Conservation (phyloP, 2,888 invertebrate species). For the Hemithea aestivaria region DNA sequence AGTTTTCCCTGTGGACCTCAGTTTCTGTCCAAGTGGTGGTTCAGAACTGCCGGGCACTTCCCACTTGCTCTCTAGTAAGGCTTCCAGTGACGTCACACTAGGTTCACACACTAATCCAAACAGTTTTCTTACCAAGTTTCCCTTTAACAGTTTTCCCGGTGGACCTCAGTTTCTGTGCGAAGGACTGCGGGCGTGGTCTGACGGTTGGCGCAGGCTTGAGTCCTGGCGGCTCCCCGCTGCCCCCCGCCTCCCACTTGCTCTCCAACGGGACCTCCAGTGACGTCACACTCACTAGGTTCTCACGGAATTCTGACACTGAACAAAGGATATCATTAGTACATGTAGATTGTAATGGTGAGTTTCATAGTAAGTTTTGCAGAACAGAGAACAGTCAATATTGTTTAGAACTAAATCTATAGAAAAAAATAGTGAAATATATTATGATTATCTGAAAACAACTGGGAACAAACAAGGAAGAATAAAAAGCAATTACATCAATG, state of each 20-base stretch:
- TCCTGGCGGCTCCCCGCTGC: constrained; percentile 31
- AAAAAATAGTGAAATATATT: too few relatives aligned
- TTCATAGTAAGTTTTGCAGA: too few relatives aligned
- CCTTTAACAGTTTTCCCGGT: constrained; percentile 92
- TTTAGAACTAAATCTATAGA: too few relatives aligned
- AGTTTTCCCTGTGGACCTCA: constrained; percentile 90
- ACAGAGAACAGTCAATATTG: too few relatives aligned
- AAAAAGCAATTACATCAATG: too few relatives aligned
- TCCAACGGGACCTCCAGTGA: constrained; percentile 58
- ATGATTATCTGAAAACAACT: too few relatives aligned
- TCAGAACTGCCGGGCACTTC: constrained; percentile 39
- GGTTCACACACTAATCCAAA: too few relatives aligned
- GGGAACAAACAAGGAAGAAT: too few relatives aligned
- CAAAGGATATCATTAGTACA: background rate
- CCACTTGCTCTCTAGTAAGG: constrained; percentile 58
- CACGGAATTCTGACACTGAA: constrained; percentile 81
- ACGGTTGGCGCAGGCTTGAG: constrained; percentile 28
- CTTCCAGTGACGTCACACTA: too few relatives aligned
- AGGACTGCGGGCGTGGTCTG: constrained; percentile 85
- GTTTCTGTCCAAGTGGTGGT: constrained; percentile 86
- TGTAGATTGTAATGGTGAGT: too few relatives aligned
- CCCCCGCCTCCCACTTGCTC: constrained; percentile 54
- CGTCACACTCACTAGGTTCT: constrained; percentile 71
- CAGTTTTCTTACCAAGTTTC: constrained; percentile 63
- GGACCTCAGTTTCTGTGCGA: constrained; percentile 91